Evolutionary conservation across 2,797 vertebrate species (phyloP).

Genomic region (Bovichtus variegatus): DNA sequence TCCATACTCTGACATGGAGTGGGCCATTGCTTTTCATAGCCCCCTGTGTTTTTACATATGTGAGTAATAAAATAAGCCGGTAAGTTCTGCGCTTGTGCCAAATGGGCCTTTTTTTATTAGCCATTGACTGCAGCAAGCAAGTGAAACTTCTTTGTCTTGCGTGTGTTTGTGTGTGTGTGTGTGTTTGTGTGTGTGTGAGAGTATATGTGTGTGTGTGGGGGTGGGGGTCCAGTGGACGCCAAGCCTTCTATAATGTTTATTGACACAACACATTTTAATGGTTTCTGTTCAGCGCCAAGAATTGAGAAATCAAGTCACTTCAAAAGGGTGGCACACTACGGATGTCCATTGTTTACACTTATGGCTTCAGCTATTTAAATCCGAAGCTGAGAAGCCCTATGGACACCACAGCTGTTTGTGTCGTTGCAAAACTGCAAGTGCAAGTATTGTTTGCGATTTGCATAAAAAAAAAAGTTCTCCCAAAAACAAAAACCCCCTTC

Average conservation of each 20-base stretch:
- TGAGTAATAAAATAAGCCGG: conserved; percentile 66
- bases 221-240: conserved; percentile 57
- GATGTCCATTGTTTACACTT: conserved; percentile 66
- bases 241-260: conserved; percentile 71
- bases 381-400: conserved; percentile 40
- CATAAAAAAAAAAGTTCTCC: conserved; percentile 5
- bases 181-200: conserved; percentile 27
- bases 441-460: conserved; percentile 38
- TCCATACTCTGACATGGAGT: conserved; percentile 37
- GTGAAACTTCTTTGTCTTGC: conserved; percentile 24
- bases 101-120: conserved; percentile 61
- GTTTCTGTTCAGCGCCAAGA: conserved; percentile 67
- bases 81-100: conserved; percentile 52
- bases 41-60: conserved; percentile 66
- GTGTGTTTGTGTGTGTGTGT: conserved; percentile 13
- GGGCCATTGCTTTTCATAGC: conserved; percentile 44
- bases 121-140: conserved; percentile 41
- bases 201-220: conserved; percentile 22
- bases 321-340: conserved; percentile 55
- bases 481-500: too few species aligned
- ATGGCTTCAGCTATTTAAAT: conserved; percentile 54
- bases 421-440: conserved; percentile 43
- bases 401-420: conserved; percentile 50
- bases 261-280: conserved; percentile 80
- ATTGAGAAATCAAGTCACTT: conserved; percentile 77